Evolutionary conservation across 1,140 invertebrate genomes (phyloP).

Genomic region (Rhyacophila brunnea): DNA sequence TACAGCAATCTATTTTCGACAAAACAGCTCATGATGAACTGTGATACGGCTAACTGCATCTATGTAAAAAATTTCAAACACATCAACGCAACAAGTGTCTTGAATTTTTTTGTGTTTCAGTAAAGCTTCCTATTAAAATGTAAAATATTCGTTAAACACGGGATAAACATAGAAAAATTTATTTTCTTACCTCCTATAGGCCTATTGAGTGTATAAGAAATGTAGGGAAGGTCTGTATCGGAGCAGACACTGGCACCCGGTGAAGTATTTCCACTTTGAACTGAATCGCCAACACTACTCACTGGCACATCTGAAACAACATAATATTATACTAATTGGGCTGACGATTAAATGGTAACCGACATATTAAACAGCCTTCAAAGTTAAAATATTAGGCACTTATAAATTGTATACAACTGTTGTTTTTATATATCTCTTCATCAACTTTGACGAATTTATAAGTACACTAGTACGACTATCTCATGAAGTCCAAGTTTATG

Average conservation of each 20-base stretch:
- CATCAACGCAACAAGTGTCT: no score
- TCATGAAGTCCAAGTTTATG: no score
- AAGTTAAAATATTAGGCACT: background rate
- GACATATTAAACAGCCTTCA: background rate
- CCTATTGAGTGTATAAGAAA: slow-evolving; percentile 89
- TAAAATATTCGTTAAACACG: no score
- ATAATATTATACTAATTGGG: background rate
- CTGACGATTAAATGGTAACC: background rate
- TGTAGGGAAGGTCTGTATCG: slow-evolving; percentile 89
- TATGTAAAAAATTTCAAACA: slow-evolving; percentile 22
- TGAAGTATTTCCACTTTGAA: slow-evolving; percentile 67
- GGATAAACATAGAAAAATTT: background rate
- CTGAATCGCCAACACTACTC: slow-evolving; percentile 44
- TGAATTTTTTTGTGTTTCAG: no score
- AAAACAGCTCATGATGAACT: no score
- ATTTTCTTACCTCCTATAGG: slow-evolving; percentile 72
- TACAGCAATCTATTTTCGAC: no score
- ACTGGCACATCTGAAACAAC: slow-evolving; percentile 5
- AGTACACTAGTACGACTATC: no score
- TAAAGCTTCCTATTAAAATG: no score
- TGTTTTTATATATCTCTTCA: no score
- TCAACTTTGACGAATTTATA: no score
- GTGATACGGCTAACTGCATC: no score
- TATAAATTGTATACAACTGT: no score
- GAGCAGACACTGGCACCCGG: slow-evolving; percentile 86